Base-by-base conservation (phyloP, 2,888 invertebrate species). In the Gymnocheta viridis region DNA sequence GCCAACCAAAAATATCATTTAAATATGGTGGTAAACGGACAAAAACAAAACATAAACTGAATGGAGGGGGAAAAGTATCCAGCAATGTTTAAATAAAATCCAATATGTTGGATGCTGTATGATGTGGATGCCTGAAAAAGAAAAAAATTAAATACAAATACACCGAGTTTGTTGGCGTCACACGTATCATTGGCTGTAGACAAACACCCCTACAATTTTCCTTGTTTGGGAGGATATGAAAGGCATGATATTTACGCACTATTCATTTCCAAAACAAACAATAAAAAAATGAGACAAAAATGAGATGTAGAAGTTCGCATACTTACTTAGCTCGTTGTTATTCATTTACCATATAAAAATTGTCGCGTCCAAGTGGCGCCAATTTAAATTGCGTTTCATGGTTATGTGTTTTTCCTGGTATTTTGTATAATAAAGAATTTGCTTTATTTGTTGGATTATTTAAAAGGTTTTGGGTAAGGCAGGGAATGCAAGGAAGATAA, bases 351-450 rank as follows among this genome's bases (percentile, higher is more conserved):
- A 44, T 51, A 74, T 82, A 82, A 76, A 82, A 82, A 62, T 82
- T 70, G 84, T 84, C 84, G 84, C 84, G 84, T 78, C 84, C 77
- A 81, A 78, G 69, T 84, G 84, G 81, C 84, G 84, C 81, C 84
- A 62, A 76, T 54, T 76, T 51, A 69, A 82, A 82, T 76, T 69
- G 81, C 69, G 54, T 76, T 74, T 47, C 27, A n/a, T 69, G 19
- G 19, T 79, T 56, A 54, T 54, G 38, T 79, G 47, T 64, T 69
- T 64, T 64, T 51, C 49, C 41, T 22, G 38, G 29, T 60, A 49
- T 32, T 19, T 29, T 24, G 10, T 32, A 70, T 41, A 32, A 44
- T n/a, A n/a, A 41, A 70, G 47, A 69, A 29, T 51, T 77, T 69
- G 41, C 32, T 70, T 79, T 70, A 41, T 79, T 64, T 67, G 70